Evolutionary conservation across 2,888 invertebrate species (phyloP).

Genomic region (Clanis bilineata): DNA sequence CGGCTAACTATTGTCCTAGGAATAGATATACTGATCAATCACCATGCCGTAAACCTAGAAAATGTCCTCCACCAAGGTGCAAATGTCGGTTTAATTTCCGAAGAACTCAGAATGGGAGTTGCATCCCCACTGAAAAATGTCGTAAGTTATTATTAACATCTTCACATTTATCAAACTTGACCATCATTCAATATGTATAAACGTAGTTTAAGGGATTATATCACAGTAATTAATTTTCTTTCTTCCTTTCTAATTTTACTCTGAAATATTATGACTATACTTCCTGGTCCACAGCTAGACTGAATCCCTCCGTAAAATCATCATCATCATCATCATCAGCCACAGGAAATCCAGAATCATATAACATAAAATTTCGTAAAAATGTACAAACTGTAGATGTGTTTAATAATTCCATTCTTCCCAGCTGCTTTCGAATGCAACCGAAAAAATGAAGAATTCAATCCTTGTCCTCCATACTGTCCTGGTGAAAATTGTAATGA

Average conservation of each 20-base stretch:
- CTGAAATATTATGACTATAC: too few relatives aligned
- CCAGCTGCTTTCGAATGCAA: neutral
- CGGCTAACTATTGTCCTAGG: conserved; percentile 36
- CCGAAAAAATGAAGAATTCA: neutral
- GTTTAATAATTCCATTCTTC: neutral
- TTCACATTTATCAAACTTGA: neutral
- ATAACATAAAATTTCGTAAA: too few relatives aligned
- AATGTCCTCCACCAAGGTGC: conserved; percentile 33
- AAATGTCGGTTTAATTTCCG: conserved; percentile 41
- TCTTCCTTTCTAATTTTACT: neutral
- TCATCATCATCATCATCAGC: too few relatives aligned
- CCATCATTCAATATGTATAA: too few relatives aligned
- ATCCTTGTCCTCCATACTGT: neutral
- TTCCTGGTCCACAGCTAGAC: too few relatives aligned
- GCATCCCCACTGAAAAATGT: conserved; percentile 39
- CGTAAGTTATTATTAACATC: conserved; percentile 37
- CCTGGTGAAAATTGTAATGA: neutral
- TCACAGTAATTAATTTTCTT: too few relatives aligned
- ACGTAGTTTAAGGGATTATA: too few relatives aligned
- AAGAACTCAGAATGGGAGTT: conserved; percentile 38
- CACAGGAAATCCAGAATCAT: too few relatives aligned
- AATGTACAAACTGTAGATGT: too few relatives aligned
- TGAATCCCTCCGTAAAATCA: too few relatives aligned
- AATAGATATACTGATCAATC: conserved; percentile 21
- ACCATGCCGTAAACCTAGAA: conserved; percentile 17